Evolutionary conservation across 2,113 vertebrate genomes (phyloP), one percentile per base, ranked within the genome.

Genomic region (Tyto alba): DNA sequence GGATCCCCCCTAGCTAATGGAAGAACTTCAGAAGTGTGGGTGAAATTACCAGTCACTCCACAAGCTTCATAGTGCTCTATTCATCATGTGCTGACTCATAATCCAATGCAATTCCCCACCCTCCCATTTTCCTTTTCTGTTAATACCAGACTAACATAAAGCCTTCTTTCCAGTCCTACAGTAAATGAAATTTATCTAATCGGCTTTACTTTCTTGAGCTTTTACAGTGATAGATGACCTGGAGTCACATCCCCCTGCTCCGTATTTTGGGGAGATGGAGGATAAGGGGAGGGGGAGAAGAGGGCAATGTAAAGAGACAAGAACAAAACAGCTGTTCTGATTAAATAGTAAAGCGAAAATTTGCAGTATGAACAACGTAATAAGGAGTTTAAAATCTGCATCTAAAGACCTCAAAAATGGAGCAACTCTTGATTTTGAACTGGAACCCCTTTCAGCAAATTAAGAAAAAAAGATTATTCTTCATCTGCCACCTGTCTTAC

Each of bases 61-160:
- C 45, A 66, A 82, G 72, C 81, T 95, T 85, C 52, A 29, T 0
- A 84, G 63, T 36, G 53, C 52, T 88, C 21, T 82, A 71, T 87
- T 95, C 82, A 85, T 96, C 85, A 53, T 41, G 16, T 89, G 81
- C 90, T 94, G 93, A 97, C 69, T 95, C 90, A 92, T 71, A 96
- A 91, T 88, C 79, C 85, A 83, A 8, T 62, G 59, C 93, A 68
- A 72, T 38, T 95, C 67, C 67, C 53, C 62, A 43, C 56, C 52
- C 43, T 30, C 48, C 64, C 23, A 30, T 83, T 87, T 89, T 93
- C 56, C 60, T 80, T 90, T 86, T 89, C 80, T 77, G 63, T 92
- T 95, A 95, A 97, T 96, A 73, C 94, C 86, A 93, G 69, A 83
- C 68, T 63, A 95, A 87, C 80, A 93, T 40, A 97, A 88, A 95